Evolutionary conservation across 2,797 vertebrate species (phyloP).

Genomic region (Lindbergichthys nudifrons): DNA sequence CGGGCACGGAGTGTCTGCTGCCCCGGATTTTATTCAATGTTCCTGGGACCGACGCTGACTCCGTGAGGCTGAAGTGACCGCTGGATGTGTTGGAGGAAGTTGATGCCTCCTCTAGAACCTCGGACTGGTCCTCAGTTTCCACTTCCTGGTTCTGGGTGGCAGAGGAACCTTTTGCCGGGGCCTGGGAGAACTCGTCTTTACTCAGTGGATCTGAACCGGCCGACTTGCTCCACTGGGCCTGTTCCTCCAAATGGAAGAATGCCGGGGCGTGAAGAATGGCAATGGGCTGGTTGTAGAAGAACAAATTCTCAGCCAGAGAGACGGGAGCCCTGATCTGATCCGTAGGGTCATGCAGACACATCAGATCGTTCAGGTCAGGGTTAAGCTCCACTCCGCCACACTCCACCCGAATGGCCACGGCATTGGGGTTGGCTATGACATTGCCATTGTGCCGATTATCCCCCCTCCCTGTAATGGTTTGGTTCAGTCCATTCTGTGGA

Average conservation of each 20-base stretch:
- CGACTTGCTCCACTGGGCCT: constrained; percentile 77
- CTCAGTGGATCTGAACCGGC: constrained; percentile 78
- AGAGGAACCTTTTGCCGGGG: constrained; percentile 76
- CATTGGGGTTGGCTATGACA: constrained; percentile 80
- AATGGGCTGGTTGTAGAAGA: constrained; percentile 88
- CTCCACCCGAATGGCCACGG: constrained; percentile 68
- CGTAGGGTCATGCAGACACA: constrained; percentile 55
- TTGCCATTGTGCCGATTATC: constrained; percentile 72
- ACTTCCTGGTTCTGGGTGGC: constrained; percentile 73
- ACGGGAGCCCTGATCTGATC: constrained; percentile 76
- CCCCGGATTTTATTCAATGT: constrained; percentile 87
- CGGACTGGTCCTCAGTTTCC: constrained; percentile 74
- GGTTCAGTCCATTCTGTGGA: constrained; percentile 73
- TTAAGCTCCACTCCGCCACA: constrained; percentile 48
- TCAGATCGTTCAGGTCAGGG: constrained; percentile 49
- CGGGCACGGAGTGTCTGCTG: constrained; percentile 85
- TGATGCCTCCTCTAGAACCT: constrained; percentile 60
- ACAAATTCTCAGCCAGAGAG: constrained; percentile 81
- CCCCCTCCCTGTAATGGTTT: constrained; percentile 15
- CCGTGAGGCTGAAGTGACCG: constrained; percentile 84
- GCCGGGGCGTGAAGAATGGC: constrained; percentile 88
- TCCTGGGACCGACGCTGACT: constrained; percentile 91
- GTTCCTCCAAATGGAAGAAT: constrained; percentile 82
- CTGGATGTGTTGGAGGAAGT: constrained; percentile 77
- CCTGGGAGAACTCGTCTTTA: constrained; percentile 83